Evolutionary conservation across 2,888 invertebrate genomes (phyloP).

Genomic region (Epirrhoe alternata): DNA sequence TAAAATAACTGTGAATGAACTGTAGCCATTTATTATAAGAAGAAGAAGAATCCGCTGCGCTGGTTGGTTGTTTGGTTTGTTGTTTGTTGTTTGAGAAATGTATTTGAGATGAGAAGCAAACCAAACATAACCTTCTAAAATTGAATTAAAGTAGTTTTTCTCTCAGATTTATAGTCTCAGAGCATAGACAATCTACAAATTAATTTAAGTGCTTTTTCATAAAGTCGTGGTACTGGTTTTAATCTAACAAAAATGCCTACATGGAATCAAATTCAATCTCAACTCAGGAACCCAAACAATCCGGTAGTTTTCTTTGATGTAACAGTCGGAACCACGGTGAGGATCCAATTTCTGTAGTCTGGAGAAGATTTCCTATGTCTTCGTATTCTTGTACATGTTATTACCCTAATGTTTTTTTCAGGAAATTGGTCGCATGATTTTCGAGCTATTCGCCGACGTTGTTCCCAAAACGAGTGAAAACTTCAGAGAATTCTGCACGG

Average conservation of each 20-base stretch:
- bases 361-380: not conserved
- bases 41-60: too few species aligned
- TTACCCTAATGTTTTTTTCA: slow-evolving; percentile 61
- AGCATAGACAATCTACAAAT: too few species aligned
- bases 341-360: slow-evolving; percentile 29
- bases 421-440: slow-evolving; percentile 99
- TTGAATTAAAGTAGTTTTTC: too few species aligned
- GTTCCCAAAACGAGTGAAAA: slow-evolving; percentile 99
- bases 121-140: too few species aligned
- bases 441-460: slow-evolving; percentile 98
- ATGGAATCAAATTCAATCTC: slow-evolving; percentile 97
- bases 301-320: slow-evolving; percentile 99
- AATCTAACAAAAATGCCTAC: slow-evolving; percentile 89
- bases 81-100: too few species aligned
- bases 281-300: slow-evolving; percentile 95
- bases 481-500: slow-evolving; percentile 99
- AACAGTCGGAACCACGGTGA: slow-evolving; percentile 96
- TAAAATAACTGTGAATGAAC: too few species aligned
- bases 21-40: too few species aligned
- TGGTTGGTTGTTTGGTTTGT: too few species aligned
- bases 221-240: too few species aligned
- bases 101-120: too few species aligned
- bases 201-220: too few species aligned
- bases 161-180: too few species aligned
- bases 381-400: not conserved